These are phyloP conservation scores for Aphaenogaster ashmeadi DNA, from an alignment of 1,140 invertebrate species.

Conservation along the genomic window DNA sequence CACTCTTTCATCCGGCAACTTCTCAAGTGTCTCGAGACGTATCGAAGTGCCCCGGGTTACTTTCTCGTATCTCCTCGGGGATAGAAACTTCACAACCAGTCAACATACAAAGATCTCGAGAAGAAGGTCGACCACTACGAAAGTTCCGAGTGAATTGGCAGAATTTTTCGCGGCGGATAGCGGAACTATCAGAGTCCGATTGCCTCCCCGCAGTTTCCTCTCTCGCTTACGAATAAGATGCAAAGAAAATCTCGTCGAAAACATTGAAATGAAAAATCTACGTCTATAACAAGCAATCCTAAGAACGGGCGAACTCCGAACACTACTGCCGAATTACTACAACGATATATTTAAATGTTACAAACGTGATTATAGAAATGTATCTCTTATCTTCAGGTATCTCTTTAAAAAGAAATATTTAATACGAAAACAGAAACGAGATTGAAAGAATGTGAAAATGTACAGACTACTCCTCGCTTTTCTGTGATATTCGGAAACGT, in stretches of 20 bases:
- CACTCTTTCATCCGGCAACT: constrained; percentile 65
- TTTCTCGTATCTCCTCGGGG: constrained; percentile 63
- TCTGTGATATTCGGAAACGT: not conserved
- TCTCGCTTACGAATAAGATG: not conserved
- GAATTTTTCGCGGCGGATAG: constrained; percentile 49
- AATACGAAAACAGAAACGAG: not conserved
- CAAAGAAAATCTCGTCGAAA: constrained; percentile 22
- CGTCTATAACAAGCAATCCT: constrained; percentile 1
- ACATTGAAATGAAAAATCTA: constrained; percentile 22
- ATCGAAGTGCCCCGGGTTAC: constrained; percentile 63
- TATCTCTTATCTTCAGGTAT: not conserved
- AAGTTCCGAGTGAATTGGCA: constrained; percentile 61
- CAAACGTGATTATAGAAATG: not conserved
- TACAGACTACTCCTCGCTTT: not conserved
- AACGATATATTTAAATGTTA: not conserved
- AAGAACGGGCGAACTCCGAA: not conserved
- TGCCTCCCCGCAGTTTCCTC: constrained; percentile 21
- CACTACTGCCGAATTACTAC: not conserved
- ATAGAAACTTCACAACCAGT: constrained; percentile 70
- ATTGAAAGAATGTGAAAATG: constrained; percentile 12
- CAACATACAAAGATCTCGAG: constrained; percentile 44
- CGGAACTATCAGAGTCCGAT: constrained; percentile 25
- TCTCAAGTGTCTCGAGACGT: constrained; percentile 71
- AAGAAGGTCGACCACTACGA: constrained; percentile 8
- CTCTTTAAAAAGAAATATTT: not conserved